Evolutionary conservation across 2,888 invertebrate species (phyloP).

Genomic region (Rhagium mordax): DNA sequence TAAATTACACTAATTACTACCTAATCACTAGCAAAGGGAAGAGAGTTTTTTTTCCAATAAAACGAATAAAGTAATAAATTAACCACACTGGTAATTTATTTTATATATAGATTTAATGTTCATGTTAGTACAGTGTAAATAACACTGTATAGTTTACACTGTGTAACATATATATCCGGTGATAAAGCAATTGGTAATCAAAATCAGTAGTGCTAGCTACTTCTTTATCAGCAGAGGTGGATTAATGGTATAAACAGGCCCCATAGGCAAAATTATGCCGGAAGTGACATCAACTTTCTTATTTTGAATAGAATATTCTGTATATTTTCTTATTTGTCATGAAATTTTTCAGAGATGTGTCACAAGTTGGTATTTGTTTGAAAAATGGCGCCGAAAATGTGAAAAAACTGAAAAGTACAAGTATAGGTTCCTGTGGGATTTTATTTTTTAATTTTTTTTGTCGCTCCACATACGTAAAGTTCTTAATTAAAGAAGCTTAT

Average conservation of each 20-base stretch:
- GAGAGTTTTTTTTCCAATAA: constrained; percentile 28
- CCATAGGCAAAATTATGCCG: neutral
- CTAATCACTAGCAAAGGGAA: constrained; percentile 20
- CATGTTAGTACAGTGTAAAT: constrained; percentile 61
- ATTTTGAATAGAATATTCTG: too few relatives aligned
- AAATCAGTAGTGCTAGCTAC: constrained; percentile 45
- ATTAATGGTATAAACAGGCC: constrained; percentile 14
- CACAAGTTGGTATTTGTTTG: too few relatives aligned
- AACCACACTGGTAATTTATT: constrained; percentile 51
- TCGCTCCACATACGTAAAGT: too few relatives aligned
- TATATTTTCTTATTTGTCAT: too few relatives aligned
- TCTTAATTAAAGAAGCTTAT: too few relatives aligned
- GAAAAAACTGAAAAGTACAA: too few relatives aligned
- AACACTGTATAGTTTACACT: constrained; percentile 60
- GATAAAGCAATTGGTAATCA: constrained; percentile 57
- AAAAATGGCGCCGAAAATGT: too few relatives aligned
- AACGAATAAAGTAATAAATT: constrained; percentile 40
- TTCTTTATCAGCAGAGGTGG: constrained; percentile 35
- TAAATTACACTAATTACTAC: constrained; percentile 35
- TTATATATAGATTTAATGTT: constrained; percentile 57
- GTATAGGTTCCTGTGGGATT: too few relatives aligned
- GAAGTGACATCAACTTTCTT: too few relatives aligned
- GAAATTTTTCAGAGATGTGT: too few relatives aligned
- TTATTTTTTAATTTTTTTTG: too few relatives aligned
- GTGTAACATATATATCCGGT: constrained; percentile 59